Percentiles rank a stretch among this genome's conserved stretches.
These are phyloP conservation scores for Dermochelys coriacea DNA, from an alignment of 2,797 vertebrate genomes.

Conservation along the genomic window DNA sequence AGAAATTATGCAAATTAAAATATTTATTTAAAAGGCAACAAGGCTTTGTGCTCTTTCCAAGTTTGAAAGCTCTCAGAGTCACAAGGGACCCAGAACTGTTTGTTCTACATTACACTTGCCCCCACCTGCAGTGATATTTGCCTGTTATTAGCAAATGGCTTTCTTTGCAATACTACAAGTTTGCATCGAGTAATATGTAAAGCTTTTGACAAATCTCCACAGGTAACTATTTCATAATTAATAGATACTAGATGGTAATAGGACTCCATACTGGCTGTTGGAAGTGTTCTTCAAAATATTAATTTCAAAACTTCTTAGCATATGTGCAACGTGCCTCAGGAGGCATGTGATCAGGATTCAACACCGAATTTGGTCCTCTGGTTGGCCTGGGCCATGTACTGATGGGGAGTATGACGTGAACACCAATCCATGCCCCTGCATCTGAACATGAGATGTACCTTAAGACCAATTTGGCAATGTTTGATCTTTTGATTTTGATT, in stretches of 20 bases:
- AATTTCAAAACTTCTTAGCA: conserved; percentile 56
- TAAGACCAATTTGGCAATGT: conserved; percentile 72
- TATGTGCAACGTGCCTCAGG: no score
- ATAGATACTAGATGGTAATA: conserved; percentile 37
- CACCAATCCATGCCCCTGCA: conserved; percentile 20
- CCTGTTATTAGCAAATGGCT: conserved; percentile 40
- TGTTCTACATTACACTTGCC: not conserved
- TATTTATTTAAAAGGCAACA: conserved; percentile 62
- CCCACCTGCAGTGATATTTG: not conserved
- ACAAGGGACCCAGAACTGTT: conserved; percentile 22
- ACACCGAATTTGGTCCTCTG: no score
- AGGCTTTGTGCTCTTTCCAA: conserved; percentile 37
- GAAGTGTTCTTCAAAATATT: conserved; percentile 74
- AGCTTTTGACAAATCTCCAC: conserved; percentile 74
- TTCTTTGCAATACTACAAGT: not conserved
- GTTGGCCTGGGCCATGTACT: no score
- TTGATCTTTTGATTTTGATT: conserved; percentile 68
- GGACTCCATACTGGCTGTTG: conserved; percentile 73
- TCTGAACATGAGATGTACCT: conserved; percentile 67
- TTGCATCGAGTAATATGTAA: conserved; percentile 47
- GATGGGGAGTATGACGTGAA: no score
- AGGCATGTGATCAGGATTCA: no score
- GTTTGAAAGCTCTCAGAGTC: conserved; percentile 26
- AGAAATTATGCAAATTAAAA: conserved; percentile 5
- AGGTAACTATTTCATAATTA: conserved; percentile 75